phyloP scores from a whole-genome alignment of 2,888 invertebrate genomes.

The Drosophila nigritarsus region DNA sequence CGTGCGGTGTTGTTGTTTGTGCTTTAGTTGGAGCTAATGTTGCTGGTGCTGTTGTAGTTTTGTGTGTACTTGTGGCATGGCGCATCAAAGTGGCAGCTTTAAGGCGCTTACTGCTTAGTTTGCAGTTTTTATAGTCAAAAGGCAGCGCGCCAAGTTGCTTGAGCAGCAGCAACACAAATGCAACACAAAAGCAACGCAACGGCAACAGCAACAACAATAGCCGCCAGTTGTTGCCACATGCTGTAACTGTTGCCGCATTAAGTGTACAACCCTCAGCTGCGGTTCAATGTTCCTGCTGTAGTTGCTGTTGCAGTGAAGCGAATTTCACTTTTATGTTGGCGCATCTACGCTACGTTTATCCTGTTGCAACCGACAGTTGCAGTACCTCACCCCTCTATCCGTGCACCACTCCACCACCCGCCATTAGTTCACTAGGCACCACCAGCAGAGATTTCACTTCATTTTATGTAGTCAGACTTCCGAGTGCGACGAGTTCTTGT shows the following conservation, averaged over 20 bases:
- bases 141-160: constrained; percentile 73
- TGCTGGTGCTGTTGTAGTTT: constrained; percentile 24
- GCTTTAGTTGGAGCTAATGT: constrained; percentile 46
- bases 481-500: constrained; percentile 72
- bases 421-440: constrained; percentile 69
- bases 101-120: constrained; percentile 60
- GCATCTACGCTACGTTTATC: constrained; percentile 66
- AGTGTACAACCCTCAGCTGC: constrained; percentile 61
- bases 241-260: constrained; percentile 77
- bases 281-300: constrained; percentile 41
- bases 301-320: constrained; percentile 33
- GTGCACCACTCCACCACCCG: constrained; percentile 3
- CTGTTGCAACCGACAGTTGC: constrained; percentile 47
- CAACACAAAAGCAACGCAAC: too few species aligned
- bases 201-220: constrained; percentile 45
- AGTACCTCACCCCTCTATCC: not conserved
- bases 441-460: constrained; percentile 79
- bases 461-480: constrained; percentile 81
- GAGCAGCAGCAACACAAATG: constrained; percentile 41
- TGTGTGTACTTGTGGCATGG: constrained; percentile 20
- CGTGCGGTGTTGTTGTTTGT: constrained; percentile 16
- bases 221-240: constrained; percentile 75
- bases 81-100: constrained; percentile 66
- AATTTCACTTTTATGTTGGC: constrained; percentile 77
- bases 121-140: constrained; percentile 70